A percentile compares a stretch with the other conserved stretches of the same genome.
phyloP scores from a whole-genome alignment of 2,888 invertebrate species.

The Hypomecis atomaria region DNA sequence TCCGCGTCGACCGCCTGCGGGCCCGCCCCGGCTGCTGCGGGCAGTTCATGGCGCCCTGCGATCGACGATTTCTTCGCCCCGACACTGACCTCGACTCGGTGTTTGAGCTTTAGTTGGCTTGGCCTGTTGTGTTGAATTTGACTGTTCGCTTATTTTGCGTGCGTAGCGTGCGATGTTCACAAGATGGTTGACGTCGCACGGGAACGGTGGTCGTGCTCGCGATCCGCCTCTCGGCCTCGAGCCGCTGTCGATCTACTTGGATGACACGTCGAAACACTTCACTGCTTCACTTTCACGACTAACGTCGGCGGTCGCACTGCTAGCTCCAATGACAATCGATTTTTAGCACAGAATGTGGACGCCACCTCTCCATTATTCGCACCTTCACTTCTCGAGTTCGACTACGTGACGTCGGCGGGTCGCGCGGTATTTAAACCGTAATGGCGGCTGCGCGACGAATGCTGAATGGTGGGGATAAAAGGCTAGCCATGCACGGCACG shows the following conservation, averaged over 20 bases:
- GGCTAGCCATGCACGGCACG: slow-evolving; percentile 51
- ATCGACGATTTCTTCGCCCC: slow-evolving; percentile 31
- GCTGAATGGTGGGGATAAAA: slow-evolving; percentile 76
- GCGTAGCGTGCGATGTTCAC: slow-evolving; percentile 65
- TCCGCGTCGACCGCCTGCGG: slow-evolving; percentile 60
- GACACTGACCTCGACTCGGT: slow-evolving; percentile 46
- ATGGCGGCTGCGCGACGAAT: slow-evolving; percentile 73
- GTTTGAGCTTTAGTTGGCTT: slow-evolving; percentile 14
- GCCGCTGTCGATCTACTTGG: slow-evolving; percentile 77
- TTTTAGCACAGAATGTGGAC: slow-evolving; percentile 74
- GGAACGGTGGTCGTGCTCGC: slow-evolving; percentile 54
- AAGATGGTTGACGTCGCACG: slow-evolving; percentile 73
- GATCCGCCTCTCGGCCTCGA: slow-evolving; percentile 72
- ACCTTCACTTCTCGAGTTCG: slow-evolving; percentile 81
- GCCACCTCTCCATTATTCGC: slow-evolving; percentile 82
- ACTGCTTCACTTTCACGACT: slow-evolving; percentile 78
- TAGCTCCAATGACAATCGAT: slow-evolving; percentile 81
- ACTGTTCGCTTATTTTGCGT: slow-evolving; percentile 57
- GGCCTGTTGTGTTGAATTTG: slow-evolving; percentile 25
- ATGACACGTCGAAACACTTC: slow-evolving; percentile 83
- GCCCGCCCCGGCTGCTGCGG: slow-evolving; percentile 53
- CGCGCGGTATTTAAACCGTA: slow-evolving; percentile 67
- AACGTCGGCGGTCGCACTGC: slow-evolving; percentile 78
- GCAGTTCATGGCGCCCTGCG: slow-evolving; percentile 58
- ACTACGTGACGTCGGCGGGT: slow-evolving; percentile 78